Percentiles rank a stretch among this genome's conserved stretches.
Conservation (phyloP, 2,888 invertebrate species). For the Dendrolimus pini region DNA sequence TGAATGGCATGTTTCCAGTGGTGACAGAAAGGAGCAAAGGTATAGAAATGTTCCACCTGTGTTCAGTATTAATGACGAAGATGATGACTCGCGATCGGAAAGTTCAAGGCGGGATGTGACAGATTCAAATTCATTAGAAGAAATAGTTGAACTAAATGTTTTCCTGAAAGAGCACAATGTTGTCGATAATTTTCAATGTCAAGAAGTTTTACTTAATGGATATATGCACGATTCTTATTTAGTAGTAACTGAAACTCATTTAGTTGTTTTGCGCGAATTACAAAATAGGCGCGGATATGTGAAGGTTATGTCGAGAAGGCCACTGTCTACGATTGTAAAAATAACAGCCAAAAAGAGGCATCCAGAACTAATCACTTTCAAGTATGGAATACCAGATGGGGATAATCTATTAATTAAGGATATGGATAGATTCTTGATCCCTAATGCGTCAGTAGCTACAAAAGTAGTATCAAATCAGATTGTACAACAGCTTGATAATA, state of each 20-base stretch:
- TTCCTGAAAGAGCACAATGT: conserved; percentile 91
- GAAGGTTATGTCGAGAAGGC: conserved; percentile 90
- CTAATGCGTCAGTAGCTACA: conserved; percentile 93
- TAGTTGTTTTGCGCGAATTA: conserved; percentile 89
- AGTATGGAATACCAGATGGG: conserved; percentile 92
- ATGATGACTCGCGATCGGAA: conserved; percentile 53
- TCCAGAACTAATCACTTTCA: conserved; percentile 97
- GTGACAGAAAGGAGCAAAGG: conserved; percentile 89
- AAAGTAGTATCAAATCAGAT: conserved; percentile 94
- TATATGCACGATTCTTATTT: conserved; percentile 92
- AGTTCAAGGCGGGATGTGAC: conserved; percentile 49
- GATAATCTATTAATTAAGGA: conserved; percentile 88
- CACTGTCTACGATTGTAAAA: conserved; percentile 94
- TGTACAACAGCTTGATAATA: conserved; percentile 62
- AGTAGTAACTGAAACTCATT: conserved; percentile 89
- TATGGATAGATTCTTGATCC: conserved; percentile 94
- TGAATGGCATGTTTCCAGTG: conserved; percentile 90
- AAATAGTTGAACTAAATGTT: conserved; percentile 86
- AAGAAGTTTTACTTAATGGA: conserved; percentile 93
- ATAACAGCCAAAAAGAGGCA: conserved; percentile 97
- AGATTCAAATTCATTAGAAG: conserved; percentile 80
- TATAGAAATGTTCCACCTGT: conserved; percentile 94
- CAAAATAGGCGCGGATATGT: conserved; percentile 86
- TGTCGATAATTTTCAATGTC: conserved; percentile 91
- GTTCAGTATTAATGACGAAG: conserved; percentile 95